These are phyloP conservation scores for Tetragonisca angustula DNA, from an alignment of 2,888 invertebrate genomes.

Conservation along the genomic window DNA sequence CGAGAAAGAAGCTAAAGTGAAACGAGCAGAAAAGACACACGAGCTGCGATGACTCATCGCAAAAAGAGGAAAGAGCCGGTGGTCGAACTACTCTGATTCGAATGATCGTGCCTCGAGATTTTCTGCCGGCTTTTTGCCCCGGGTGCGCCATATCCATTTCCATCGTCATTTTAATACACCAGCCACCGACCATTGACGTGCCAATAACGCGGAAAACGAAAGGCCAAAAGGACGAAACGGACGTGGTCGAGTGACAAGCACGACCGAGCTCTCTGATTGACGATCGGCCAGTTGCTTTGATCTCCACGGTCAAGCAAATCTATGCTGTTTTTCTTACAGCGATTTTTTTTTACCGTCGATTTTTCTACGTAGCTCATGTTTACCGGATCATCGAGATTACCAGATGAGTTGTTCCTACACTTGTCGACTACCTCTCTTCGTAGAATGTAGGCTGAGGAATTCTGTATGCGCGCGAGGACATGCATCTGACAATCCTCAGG, in stretches of 20 bases:
- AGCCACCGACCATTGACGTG: constrained; percentile 12
- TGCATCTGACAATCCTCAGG: constrained; percentile 11
- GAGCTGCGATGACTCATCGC: constrained; percentile 63
- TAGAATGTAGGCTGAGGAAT: constrained; percentile 3
- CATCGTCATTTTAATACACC: constrained; percentile 42
- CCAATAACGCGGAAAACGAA: constrained; percentile 40
- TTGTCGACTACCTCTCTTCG: constrained; percentile 7
- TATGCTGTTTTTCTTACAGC: not conserved
- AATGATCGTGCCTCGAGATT: constrained; percentile 49
- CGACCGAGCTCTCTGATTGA: constrained; percentile 27
- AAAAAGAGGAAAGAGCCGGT: constrained; percentile 57
- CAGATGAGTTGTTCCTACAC: constrained; percentile 10
- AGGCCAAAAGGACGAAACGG: constrained; percentile 23
- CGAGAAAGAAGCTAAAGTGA: constrained; percentile 40
- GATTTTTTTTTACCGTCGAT: too few relatives aligned
- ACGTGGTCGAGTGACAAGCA: constrained; percentile 37
- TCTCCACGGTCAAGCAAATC: constrained; percentile 9
- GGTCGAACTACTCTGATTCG: constrained; percentile 56
- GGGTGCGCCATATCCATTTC: constrained; percentile 40
- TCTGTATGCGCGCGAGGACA: constrained; percentile 16
- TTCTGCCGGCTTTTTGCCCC: constrained; percentile 48
- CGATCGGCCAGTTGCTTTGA: constrained; percentile 38
- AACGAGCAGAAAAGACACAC: constrained; percentile 48
- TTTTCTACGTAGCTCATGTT: constrained; percentile 22
- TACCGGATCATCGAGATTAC: constrained; percentile 9